Evolutionary conservation across 1,140 invertebrate genomes (phyloP).

Genomic region (Calliphora vicina): DNA sequence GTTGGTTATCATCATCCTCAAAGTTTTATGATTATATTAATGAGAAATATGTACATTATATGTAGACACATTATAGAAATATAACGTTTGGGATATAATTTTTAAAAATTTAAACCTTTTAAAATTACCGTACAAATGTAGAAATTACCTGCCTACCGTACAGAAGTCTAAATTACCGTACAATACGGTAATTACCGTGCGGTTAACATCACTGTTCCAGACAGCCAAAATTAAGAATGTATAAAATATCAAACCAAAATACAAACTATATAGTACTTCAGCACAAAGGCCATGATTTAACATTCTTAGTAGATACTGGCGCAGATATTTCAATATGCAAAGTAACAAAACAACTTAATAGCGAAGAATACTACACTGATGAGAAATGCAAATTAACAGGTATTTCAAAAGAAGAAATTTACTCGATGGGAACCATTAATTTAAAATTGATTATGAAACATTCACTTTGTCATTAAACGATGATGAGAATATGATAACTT

Average conservation of each 20-base stretch:
- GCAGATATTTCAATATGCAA: neutral
- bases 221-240: neutral
- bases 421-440: neutral
- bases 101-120: too few species aligned
- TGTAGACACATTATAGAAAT: too few species aligned
- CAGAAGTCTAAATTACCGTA: too few species aligned
- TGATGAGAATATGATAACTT: neutral
- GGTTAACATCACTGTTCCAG: too few species aligned
- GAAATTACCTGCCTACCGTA: too few species aligned
- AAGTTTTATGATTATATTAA: too few species aligned
- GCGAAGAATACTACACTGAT: neutral
- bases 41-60: too few species aligned
- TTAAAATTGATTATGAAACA: slow-evolving; percentile 4
- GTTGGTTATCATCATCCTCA: too few species aligned
- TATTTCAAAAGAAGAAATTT: neutral
- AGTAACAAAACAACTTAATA: neutral
- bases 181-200: too few species aligned
- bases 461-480: neutral
- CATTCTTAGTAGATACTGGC: slow-evolving; percentile 10
- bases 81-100: too few species aligned
- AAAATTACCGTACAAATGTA: too few species aligned
- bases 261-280: neutral
- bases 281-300: neutral
- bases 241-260: neutral
- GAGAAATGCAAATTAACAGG: neutral